Evolutionary conservation across 2,888 invertebrate genomes (phyloP).

Genomic region (Gymnosoma rotundatum): DNA sequence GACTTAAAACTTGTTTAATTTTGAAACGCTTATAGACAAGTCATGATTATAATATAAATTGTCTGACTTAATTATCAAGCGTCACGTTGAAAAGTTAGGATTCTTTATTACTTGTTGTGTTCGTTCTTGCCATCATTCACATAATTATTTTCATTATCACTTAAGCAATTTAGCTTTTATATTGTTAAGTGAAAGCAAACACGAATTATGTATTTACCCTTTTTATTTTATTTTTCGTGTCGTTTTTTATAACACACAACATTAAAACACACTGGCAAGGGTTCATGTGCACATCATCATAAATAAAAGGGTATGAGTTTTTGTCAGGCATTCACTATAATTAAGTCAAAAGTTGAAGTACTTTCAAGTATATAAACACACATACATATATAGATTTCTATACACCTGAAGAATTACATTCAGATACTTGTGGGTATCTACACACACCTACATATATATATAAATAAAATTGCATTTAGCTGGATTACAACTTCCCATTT

Average conservation of each 20-base stretch:
- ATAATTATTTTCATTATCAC: slow-evolving; percentile 54
- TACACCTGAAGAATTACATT: background rate
- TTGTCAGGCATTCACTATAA: slow-evolving; percentile 65
- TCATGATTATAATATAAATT: slow-evolving; percentile 24
- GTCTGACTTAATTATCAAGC: slow-evolving; percentile 17
- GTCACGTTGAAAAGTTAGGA: background rate
- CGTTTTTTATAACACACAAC: background rate
- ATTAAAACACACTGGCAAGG: background rate
- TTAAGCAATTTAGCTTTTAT: slow-evolving; percentile 56
- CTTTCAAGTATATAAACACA: slow-evolving; percentile 1
- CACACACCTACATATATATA: too few relatives aligned
- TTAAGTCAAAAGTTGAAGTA: slow-evolving; percentile 65
- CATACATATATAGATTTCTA: background rate
- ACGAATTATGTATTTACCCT: slow-evolving; percentile 15
- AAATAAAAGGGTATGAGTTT: slow-evolving; percentile 19
- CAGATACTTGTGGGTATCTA: too few relatives aligned
- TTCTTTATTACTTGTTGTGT: background rate
- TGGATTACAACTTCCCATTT: slow-evolving; percentile 5
- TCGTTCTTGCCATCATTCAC: background rate
- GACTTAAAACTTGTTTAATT: slow-evolving; percentile 18
- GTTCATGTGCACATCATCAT: background rate
- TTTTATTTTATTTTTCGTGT: background rate
- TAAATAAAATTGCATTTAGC: background rate
- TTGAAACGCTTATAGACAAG: slow-evolving; percentile 8
- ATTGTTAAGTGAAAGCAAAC: slow-evolving; percentile 15